Percentiles rank a stretch among this genome's conserved stretches.
Conservation (phyloP, 2,113 vertebrate species). For the Rhabdomys dilectus region DNA sequence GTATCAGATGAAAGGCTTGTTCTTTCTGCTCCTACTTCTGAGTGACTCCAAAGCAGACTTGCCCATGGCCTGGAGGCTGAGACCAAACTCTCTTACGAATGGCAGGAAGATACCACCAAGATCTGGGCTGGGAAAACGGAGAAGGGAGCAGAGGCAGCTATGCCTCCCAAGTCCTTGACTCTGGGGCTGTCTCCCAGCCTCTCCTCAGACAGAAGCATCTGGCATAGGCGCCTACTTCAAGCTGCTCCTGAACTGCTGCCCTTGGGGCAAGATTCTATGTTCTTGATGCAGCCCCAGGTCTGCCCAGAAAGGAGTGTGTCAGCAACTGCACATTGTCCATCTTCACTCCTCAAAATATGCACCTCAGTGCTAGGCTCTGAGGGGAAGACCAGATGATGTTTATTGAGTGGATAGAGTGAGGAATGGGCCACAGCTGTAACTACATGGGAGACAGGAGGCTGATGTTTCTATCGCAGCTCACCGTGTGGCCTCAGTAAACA, state of each 20-base stretch:
- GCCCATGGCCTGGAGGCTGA: background rate
- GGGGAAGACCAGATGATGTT: background rate
- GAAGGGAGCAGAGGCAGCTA: background rate
- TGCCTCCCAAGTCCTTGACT: background rate
- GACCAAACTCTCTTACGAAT: background rate
- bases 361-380: background rate
- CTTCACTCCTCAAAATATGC: background rate
- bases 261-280: background rate
- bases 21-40: background rate
- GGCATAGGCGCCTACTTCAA: background rate
- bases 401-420: background rate
- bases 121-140: rapidly evolving
- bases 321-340: too few species aligned
- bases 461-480: background rate
- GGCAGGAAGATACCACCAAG: background rate
- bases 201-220: background rate
- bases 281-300: background rate
- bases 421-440: rapidly evolving
- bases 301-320: background rate
- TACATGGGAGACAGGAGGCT: background rate
- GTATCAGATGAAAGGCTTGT: background rate
- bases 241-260: background rate
- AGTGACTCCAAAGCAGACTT: background rate
- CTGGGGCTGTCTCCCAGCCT: background rate
- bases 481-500: background rate